phyloP scores from a whole-genome alignment of 1,140 invertebrate species.

The Drosophila trapezifrons region DNA sequence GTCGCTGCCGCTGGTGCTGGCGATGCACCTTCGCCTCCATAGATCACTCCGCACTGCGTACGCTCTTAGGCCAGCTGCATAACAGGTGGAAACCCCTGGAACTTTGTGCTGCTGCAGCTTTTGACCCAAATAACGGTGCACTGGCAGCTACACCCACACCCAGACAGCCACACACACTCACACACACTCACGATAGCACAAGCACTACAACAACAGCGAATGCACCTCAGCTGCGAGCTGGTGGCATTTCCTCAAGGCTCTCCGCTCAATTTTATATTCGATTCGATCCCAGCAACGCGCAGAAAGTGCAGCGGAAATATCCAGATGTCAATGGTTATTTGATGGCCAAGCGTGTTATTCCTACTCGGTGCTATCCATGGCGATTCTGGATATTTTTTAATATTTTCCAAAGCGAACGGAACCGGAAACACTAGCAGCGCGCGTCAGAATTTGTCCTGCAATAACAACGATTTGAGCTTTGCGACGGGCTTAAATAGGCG shows the following conservation, averaged over 20 bases:
- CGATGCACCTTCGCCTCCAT: conserved; percentile 82
- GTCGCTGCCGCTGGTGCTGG: conserved; percentile 77
- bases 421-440: conserved; percentile 29
- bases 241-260: conserved; percentile 56
- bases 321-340: neutral
- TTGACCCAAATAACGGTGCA: conserved; percentile 77
- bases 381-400: conserved; percentile 7
- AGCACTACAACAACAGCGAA: conserved; percentile 35
- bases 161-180: conserved; percentile 19
- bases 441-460: conserved; percentile 29
- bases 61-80: conserved; percentile 54
- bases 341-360: neutral
- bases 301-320: conserved; percentile 1
- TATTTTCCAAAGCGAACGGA: conserved; percentile 16
- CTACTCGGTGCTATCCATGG: conserved; percentile 23
- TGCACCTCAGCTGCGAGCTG: conserved; percentile 46
- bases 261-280: conserved; percentile 2
- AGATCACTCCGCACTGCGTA: conserved; percentile 6
- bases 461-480: conserved; percentile 33
- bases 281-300: neutral
- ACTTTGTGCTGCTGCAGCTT: conserved; percentile 53
- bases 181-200: conserved; percentile 16
- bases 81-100: conserved; percentile 67
- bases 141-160: conserved; percentile 40
- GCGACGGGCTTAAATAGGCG: conserved; percentile 30